Conservation (phyloP, 2,888 invertebrate species). For the Elegia similella region DNA sequence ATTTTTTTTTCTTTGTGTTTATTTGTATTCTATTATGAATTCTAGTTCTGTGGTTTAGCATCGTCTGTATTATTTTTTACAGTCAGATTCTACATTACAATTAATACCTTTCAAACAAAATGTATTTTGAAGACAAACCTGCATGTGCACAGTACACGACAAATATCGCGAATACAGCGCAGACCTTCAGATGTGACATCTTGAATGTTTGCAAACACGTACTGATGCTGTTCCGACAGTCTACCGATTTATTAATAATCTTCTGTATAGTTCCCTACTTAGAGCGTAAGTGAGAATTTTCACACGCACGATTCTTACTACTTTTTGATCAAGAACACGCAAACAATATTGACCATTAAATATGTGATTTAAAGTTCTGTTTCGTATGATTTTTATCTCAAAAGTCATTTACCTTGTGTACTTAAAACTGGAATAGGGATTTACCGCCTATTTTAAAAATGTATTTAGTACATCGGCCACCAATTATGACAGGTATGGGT, state of each 20-base stretch:
- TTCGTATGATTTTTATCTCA: not conserved
- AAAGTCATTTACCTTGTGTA: not conserved
- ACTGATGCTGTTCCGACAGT: not conserved
- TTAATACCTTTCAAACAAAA: not conserved
- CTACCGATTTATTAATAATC: conserved; percentile 6
- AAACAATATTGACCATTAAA: not conserved
- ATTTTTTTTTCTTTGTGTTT: too few relatives aligned
- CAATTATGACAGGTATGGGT: too few relatives aligned
- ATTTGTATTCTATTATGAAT: too few relatives aligned
- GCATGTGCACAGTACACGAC: conserved; percentile 30
- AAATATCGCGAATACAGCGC: conserved; percentile 28
- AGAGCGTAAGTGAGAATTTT: conserved; percentile 22
- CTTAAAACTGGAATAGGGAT: not conserved
- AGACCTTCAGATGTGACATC: conserved; percentile 32
- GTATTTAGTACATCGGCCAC: too few relatives aligned
- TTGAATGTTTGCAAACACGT: conserved; percentile 14
- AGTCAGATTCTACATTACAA: too few relatives aligned
- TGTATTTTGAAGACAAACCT: conserved; percentile 29
- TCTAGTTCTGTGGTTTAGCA: too few relatives aligned
- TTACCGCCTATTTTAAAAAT: too few relatives aligned
- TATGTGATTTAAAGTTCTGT: not conserved
- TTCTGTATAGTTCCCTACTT: conserved; percentile 7
- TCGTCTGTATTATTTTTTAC: too few relatives aligned
- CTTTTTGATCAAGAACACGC: not conserved
- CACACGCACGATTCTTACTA: conserved; percentile 2